These are phyloP conservation scores for Lates japonicus DNA, from an alignment of 2,797 vertebrate genomes.

Conservation along the genomic window DNA sequence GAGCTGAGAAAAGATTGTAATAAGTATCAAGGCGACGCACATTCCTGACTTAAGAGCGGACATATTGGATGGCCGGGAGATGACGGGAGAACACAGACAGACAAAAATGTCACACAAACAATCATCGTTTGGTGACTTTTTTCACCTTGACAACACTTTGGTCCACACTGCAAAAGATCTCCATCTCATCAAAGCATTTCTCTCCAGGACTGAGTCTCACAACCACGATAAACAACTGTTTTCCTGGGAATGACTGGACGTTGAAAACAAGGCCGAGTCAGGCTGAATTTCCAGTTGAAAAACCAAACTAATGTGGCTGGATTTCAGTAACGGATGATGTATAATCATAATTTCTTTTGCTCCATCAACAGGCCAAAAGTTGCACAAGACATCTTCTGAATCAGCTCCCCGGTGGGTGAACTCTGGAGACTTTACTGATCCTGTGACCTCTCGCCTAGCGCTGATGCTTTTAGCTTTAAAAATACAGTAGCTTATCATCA, in stretches of 20 bases:
- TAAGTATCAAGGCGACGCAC: conserved; percentile 2
- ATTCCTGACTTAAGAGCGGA: conserved; percentile 40
- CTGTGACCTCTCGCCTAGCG: not conserved
- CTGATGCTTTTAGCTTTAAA: not conserved
- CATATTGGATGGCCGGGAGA: conserved; percentile 13
- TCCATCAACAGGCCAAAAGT: not conserved
- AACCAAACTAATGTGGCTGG: too few relatives aligned
- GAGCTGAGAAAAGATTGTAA: conserved; percentile 27
- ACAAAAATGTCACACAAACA: too few relatives aligned
- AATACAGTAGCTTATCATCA: not conserved
- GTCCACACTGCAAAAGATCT: not conserved
- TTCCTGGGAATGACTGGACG: too few relatives aligned
- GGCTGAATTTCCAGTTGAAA: too few relatives aligned
- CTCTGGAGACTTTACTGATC: not conserved
- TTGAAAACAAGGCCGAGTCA: too few relatives aligned
- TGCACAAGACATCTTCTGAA: too few relatives aligned
- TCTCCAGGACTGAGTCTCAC: too few relatives aligned
- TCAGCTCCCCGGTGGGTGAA: not conserved
- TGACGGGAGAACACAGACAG: not conserved
- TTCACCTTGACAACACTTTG: not conserved
- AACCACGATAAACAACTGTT: too few relatives aligned
- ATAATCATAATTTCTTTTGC: too few relatives aligned
- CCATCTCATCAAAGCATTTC: too few relatives aligned
- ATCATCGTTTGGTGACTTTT: too few relatives aligned
- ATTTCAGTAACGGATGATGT: too few relatives aligned